These are phyloP conservation scores for Macaria notata DNA, from an alignment of 2,888 invertebrate species.

Conservation along the genomic window DNA sequence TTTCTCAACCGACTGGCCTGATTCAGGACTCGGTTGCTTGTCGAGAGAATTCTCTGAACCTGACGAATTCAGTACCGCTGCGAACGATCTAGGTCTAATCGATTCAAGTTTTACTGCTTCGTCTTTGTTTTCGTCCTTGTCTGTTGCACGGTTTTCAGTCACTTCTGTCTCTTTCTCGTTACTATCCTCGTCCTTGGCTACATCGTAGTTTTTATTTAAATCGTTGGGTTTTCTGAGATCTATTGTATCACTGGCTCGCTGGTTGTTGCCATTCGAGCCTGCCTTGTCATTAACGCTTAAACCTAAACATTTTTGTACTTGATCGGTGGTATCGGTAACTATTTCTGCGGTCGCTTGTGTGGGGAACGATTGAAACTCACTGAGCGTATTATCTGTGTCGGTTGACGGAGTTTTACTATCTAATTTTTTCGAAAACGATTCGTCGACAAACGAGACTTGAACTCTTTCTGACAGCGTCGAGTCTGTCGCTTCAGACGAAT, in stretches of 20 bases:
- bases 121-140: constrained; percentile 30
- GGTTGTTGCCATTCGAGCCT: constrained; percentile 47
- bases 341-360: constrained; percentile 45
- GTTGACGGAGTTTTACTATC: constrained; percentile 76
- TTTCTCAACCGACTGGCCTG: constrained; percentile 69
- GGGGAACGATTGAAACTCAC: constrained; percentile 71
- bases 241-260: constrained; percentile 55
- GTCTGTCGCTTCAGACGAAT: constrained; percentile 69
- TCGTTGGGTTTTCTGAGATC: constrained; percentile 75
- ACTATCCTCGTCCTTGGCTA: constrained; percentile 23
- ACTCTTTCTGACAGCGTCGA: constrained; percentile 74
- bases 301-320: constrained; percentile 78
- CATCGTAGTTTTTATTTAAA: constrained; percentile 54
- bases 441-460: constrained; percentile 73
- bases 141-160: constrained; percentile 24
- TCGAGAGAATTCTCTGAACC: constrained; percentile 71
- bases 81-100: constrained; percentile 65
- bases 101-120: constrained; percentile 50
- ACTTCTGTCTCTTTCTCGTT: constrained; percentile 7
- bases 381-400: constrained; percentile 73
- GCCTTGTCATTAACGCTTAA: constrained; percentile 63
- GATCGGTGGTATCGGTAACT: constrained; percentile 76
- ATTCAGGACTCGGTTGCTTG: constrained; percentile 66
- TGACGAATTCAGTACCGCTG: constrained; percentile 70
- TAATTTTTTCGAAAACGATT: constrained; percentile 71